A percentile compares a stretch with the other conserved stretches of the same genome.
These are phyloP conservation scores for Beroe ovata DNA, from an alignment of 37 sponge, comb jelly and placozoan species.

Conservation along the genomic window DNA sequence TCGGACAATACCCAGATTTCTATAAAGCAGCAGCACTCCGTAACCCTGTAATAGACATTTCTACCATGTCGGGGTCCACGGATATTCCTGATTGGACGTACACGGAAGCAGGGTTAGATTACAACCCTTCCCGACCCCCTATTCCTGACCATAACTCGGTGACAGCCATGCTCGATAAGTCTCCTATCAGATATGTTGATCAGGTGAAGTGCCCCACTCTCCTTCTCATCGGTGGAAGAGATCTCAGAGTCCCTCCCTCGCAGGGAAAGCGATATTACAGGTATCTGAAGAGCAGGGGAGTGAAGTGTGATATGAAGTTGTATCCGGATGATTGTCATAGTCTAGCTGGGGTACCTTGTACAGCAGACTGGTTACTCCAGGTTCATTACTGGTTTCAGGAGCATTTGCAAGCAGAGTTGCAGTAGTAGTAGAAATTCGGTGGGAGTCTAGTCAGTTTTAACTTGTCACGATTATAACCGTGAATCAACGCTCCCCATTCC, in stretches of 20 bases:
- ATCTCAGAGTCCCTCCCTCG: slow-evolving; percentile 31
- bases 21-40: slow-evolving; percentile 84
- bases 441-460: no score
- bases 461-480: no score
- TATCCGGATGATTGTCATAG: slow-evolving; percentile 86
- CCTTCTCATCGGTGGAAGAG: slow-evolving; percentile 1
- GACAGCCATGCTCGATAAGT: slow-evolving; percentile 71
- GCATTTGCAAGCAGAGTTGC: slow-evolving; percentile 54
- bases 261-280: not conserved
- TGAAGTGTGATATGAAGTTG: slow-evolving; percentile 56
- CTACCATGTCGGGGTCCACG: slow-evolving; percentile 72
- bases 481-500: no score
- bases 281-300: slow-evolving; percentile 35
- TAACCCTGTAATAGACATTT: slow-evolving; percentile 88
- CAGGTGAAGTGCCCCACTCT: slow-evolving; percentile 68
- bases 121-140: slow-evolving; percentile 68
- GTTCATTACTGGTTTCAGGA: slow-evolving; percentile 74
- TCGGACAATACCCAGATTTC: slow-evolving; percentile 90
- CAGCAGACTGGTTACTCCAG: slow-evolving; percentile 82
- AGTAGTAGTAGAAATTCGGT: no score
- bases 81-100: slow-evolving; percentile 94
- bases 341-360: slow-evolving; percentile 71
- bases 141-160: slow-evolving; percentile 67
- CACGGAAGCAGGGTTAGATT: slow-evolving; percentile 73
- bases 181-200: slow-evolving; percentile 78